phyloP scores from a whole-genome alignment of 2,888 invertebrate species.

The Acleris laterana region DNA sequence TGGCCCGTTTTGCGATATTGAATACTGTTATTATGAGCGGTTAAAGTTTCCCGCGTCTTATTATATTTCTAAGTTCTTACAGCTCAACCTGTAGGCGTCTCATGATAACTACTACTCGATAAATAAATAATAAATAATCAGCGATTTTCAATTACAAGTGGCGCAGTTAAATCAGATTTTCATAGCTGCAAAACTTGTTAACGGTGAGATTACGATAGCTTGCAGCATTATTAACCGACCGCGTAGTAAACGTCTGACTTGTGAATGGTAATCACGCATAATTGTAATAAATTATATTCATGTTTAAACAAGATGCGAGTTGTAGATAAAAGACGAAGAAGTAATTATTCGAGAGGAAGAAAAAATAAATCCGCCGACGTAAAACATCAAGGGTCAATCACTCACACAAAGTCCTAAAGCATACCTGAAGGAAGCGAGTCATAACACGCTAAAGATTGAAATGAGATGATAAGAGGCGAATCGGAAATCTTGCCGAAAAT shows the following conservation, averaged over 20 bases:
- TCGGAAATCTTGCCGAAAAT: slow-evolving; percentile 82
- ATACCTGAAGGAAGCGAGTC: slow-evolving; percentile 66
- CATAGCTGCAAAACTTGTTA: slow-evolving; percentile 51
- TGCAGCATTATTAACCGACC: slow-evolving; percentile 44
- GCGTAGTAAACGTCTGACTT: slow-evolving; percentile 44
- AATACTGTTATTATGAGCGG: slow-evolving; percentile 48
- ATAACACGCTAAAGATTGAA: slow-evolving; percentile 81
- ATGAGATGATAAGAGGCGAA: slow-evolving; percentile 76
- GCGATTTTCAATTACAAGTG: slow-evolving; percentile 55
- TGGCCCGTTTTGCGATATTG: slow-evolving; percentile 46
- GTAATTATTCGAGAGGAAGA: slow-evolving; percentile 45
- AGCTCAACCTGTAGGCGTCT: slow-evolving; percentile 30
- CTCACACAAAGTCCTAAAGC: slow-evolving; percentile 57
- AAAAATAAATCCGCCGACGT: slow-evolving; percentile 57
- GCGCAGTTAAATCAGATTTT: slow-evolving; percentile 52
- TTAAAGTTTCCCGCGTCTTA: slow-evolving; percentile 40
- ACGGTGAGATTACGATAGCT: slow-evolving; percentile 46
- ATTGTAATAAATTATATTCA: slow-evolving; percentile 36
- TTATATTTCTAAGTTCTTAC: slow-evolving; percentile 21
- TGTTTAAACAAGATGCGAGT: slow-evolving; percentile 2
- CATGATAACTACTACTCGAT: slow-evolving; percentile 49
- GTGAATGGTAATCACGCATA: slow-evolving; percentile 43
- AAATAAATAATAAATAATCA: slow-evolving; percentile 50
- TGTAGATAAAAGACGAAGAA: not conserved
- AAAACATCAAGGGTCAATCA: slow-evolving; percentile 64